These are phyloP conservation scores for Chironomus riparius DNA, from an alignment of 2,888 invertebrate species.

Conservation along the genomic window DNA sequence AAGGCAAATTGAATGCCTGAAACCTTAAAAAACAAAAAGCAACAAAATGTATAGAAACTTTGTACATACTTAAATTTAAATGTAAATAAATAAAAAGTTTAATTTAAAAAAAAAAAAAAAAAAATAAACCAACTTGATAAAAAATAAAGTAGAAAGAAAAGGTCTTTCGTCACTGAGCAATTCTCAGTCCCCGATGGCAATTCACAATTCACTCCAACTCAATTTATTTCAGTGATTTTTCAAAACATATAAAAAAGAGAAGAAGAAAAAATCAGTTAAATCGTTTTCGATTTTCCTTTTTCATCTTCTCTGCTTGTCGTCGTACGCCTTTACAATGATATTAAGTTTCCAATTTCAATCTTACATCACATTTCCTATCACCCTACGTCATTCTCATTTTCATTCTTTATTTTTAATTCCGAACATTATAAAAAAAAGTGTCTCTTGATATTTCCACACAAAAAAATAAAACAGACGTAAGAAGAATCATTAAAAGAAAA, in stretches of 20 bases:
- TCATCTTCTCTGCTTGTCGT: background rate
- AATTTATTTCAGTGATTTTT: slow-evolving; percentile 7
- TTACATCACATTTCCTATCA: background rate
- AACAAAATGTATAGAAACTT: too few species aligned
- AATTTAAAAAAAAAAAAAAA: too few species aligned
- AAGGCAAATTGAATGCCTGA: too few species aligned
- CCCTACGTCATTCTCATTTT: too few species aligned
- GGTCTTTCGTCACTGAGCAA: background rate
- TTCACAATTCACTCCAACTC: slow-evolving; percentile 3
- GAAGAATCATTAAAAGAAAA: background rate
- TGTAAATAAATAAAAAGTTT: too few species aligned
- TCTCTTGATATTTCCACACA: background rate
- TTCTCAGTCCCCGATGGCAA: slow-evolving; percentile 6
- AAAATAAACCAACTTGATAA: background rate
- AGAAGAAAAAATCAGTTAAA: background rate
- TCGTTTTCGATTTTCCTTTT: background rate
- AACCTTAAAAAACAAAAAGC: too few species aligned
- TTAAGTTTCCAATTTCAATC: slow-evolving; percentile 3
- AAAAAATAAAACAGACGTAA: background rate
- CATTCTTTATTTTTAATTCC: background rate
- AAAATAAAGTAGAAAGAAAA: background rate
- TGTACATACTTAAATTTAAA: too few species aligned
- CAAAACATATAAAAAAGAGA: background rate
- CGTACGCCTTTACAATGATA: background rate
- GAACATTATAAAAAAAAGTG: background rate